A percentile compares a stretch with the other conserved stretches of the same genome.
phyloP scores from a whole-genome alignment of 1,140 invertebrate genomes.

The Asobara japonica region DNA sequence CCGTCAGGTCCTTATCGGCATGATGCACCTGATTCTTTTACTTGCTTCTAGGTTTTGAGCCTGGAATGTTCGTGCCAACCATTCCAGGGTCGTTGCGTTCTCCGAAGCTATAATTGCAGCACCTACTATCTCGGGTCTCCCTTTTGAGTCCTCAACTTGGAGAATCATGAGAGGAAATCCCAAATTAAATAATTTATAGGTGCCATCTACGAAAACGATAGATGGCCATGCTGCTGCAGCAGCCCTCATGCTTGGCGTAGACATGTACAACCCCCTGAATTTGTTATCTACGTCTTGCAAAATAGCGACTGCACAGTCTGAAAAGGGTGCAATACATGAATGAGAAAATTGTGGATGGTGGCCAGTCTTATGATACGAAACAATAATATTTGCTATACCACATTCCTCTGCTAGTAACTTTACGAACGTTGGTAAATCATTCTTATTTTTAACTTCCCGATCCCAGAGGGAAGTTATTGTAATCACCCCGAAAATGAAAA shows the following conservation, averaged over 20 bases:
- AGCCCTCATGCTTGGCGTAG: not conserved
- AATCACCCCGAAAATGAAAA: too few species aligned
- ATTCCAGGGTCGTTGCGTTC: conserved; percentile 12
- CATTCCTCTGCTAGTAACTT: too few species aligned
- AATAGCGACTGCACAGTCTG: too few species aligned
- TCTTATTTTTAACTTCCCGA: too few species aligned
- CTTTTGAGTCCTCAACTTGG: conserved; percentile 20
- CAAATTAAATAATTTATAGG: conserved; percentile 26
- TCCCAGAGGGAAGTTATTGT: too few species aligned
- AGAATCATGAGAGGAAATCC: conserved; percentile 17
- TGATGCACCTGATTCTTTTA: too few species aligned
- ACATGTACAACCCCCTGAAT: not conserved
- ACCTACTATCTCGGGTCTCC: conserved; percentile 25
- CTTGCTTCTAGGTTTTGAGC: conserved; percentile 5
- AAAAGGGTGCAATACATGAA: too few species aligned
- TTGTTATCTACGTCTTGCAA: too few species aligned
- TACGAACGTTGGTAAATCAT: too few species aligned
- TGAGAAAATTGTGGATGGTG: too few species aligned
- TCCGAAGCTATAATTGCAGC: conserved; percentile 17
- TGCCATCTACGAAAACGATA: conserved; percentile 23
- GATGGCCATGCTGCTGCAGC: not conserved
- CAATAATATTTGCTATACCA: too few species aligned
- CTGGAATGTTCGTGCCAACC: conserved; percentile 14
- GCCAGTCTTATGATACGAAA: too few species aligned
- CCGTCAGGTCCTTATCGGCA: conserved; percentile 30